Evolutionary conservation across 2,113 vertebrate species (phyloP).

Genomic region (Ovis aries): ARS-UI_Ramb_v3.0 NC_056065.1:74743501-74744000

Average conservation of each 20-base stretch:
- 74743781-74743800: background rate
- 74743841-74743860: background rate
- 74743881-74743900: background rate
- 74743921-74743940: background rate
- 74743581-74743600: background rate
- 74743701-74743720: background rate
- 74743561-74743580: background rate
- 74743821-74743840: background rate
- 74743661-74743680: background rate
- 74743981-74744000: background rate
- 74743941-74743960: background rate
- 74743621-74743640: background rate
- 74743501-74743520: background rate
- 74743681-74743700: background rate
- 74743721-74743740: background rate
- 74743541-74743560: background rate
- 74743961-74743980: background rate
- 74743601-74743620: background rate
- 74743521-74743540: fast-evolving
- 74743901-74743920: background rate
- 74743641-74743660: background rate
- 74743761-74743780: background rate
- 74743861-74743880: background rate
- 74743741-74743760: background rate
- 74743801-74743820: background rate